Evolutionary conservation across 2,888 invertebrate species (phyloP).

Genomic region (Tenthredo notha): DNA sequence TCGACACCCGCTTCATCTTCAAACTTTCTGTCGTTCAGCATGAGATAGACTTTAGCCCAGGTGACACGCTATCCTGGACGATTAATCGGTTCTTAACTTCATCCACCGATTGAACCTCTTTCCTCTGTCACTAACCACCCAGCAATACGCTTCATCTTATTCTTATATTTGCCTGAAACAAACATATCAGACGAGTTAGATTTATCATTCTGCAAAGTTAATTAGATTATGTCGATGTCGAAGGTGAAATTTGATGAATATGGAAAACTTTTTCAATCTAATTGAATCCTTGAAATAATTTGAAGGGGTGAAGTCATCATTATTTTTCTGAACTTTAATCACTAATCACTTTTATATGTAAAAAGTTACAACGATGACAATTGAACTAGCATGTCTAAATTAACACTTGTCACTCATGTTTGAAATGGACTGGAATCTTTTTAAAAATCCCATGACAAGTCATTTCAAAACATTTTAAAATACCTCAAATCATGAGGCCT

Average conservation of each 20-base stretch:
- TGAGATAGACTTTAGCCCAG: conserved; percentile 64
- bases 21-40: conserved; percentile 76
- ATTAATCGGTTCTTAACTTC: conserved; percentile 54
- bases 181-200: background rate
- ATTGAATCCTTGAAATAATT: background rate
- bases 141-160: conserved; percentile 38
- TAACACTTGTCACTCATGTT: background rate
- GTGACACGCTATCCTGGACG: conserved; percentile 55
- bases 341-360: background rate
- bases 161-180: conserved; percentile 29
- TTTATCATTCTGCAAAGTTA: background rate
- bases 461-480: too few species aligned
- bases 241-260: background rate
- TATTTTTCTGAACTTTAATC: background rate
- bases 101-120: conserved; percentile 35
- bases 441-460: background rate
- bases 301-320: background rate
- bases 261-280: background rate
- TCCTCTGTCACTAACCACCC: conserved; percentile 42
- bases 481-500: background rate
- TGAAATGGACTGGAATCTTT: background rate
- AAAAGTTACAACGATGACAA: background rate
- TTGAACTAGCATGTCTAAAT: too few species aligned
- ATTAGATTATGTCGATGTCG: background rate
- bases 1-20: conserved; percentile 73